Evolutionary conservation across 64 coral and sea anemone species (phyloP).

Genomic region (Stylophora pistillata): DNA sequence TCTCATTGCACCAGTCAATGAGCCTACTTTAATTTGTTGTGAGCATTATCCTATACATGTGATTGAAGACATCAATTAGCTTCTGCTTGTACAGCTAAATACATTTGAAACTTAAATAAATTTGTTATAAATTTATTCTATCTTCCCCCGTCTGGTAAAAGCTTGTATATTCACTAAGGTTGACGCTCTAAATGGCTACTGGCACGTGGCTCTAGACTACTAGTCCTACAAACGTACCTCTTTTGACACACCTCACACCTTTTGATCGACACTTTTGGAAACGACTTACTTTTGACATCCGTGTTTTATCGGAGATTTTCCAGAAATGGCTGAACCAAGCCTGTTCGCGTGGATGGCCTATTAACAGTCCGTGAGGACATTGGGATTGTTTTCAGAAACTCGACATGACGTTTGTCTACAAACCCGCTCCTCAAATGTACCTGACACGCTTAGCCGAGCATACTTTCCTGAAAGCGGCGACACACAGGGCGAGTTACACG

Average conservation of each 20-base stretch:
- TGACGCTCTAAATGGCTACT: conserved; percentile 28
- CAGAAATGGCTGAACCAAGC: too few species aligned
- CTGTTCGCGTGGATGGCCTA: not conserved
- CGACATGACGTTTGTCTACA: too few species aligned
- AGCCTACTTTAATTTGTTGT: conserved; percentile 36
- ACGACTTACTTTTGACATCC: conserved; percentile 37
- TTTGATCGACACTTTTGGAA: conserved; percentile 35
- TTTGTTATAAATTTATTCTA: too few species aligned
- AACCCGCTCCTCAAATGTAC: too few species aligned
- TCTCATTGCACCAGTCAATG: conserved; percentile 12
- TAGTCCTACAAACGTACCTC: too few species aligned
- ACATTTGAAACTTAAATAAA: too few species aligned
- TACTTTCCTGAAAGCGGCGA: too few species aligned
- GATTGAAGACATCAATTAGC: conserved; percentile 26
- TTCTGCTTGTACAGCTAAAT: too few species aligned
- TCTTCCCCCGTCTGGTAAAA: conserved; percentile 26
- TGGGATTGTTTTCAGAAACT: not conserved
- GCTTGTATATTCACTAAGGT: conserved; percentile 45
- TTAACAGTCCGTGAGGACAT: conserved; percentile 15
- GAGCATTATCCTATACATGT: conserved; percentile 32
- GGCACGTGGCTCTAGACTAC: conserved; percentile 41
- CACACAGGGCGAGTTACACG: too few species aligned
- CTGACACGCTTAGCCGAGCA: too few species aligned
- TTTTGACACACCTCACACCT: too few species aligned
- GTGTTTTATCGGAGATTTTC: conserved; percentile 29